Evolutionary conservation across 2,797 vertebrate genomes (phyloP).

Genomic region (Eospalax fontanierii): DNA sequence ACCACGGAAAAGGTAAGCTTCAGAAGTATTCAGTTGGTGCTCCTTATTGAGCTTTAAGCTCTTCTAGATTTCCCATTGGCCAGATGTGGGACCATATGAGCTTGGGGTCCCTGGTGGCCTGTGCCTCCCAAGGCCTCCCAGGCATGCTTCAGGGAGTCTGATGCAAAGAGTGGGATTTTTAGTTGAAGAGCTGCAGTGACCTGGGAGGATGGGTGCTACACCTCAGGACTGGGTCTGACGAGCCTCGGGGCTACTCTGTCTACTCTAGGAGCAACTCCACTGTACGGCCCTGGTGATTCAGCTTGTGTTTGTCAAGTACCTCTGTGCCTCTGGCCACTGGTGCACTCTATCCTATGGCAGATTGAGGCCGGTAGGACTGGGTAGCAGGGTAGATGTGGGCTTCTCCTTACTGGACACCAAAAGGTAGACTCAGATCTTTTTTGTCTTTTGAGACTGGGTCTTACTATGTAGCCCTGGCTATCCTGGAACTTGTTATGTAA

Average conservation of each 20-base stretch:
- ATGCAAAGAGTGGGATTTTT: neutral
- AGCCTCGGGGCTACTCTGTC: neutral
- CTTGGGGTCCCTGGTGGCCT: neutral
- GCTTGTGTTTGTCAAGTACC: neutral
- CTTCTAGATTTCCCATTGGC: neutral
- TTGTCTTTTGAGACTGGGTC: no score
- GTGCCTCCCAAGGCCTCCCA: neutral
- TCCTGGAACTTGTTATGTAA: no score
- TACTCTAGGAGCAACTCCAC: no score
- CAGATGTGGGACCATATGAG: neutral
- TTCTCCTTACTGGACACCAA: neutral
- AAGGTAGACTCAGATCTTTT: neutral
- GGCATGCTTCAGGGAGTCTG: neutral
- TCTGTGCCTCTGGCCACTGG: neutral
- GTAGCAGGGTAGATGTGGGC: neutral
- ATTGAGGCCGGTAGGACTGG: neutral
- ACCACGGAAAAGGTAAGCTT: slow-evolving; percentile 94
- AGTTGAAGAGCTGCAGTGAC: neutral
- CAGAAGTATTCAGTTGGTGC: slow-evolving; percentile 5
- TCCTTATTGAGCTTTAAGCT: slow-evolving; percentile 16
- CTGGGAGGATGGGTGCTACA: neutral
- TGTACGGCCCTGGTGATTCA: neutral
- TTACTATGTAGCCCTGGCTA: no score
- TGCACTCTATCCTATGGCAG: neutral
- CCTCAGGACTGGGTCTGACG: neutral